Evolutionary conservation across 2,797 vertebrate species (phyloP).

Genomic region (Glyptemys insculpta): DNA sequence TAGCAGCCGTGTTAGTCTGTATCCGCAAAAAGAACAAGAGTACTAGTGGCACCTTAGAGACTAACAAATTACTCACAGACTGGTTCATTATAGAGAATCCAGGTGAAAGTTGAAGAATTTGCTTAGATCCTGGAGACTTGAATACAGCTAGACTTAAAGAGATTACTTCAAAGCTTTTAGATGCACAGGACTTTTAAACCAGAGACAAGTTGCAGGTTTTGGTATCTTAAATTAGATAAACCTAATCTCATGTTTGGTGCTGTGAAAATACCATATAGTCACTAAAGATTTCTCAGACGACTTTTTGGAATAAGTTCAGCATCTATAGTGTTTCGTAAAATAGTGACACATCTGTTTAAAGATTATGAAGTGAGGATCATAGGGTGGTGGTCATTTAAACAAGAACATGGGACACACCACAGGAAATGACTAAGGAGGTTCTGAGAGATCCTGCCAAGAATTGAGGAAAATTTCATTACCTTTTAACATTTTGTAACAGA

Average conservation of each 20-base stretch:
- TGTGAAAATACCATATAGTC: slow-evolving; percentile 54
- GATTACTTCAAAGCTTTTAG: slow-evolving; percentile 63
- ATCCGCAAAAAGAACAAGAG: no score
- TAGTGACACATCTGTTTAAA: not conserved
- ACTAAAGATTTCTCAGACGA: slow-evolving; percentile 33
- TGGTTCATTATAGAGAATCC: slow-evolving; percentile 16
- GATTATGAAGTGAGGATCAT: not conserved
- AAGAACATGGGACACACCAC: not conserved
- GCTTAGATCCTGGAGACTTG: slow-evolving; percentile 30
- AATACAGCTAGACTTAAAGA: slow-evolving; percentile 31
- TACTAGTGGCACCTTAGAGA: no score
- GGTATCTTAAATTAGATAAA: slow-evolving; percentile 34
- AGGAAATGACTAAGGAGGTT: not conserved
- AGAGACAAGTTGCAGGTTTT: slow-evolving; percentile 45
- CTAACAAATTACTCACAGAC: not conserved
- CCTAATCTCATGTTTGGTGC: slow-evolving; percentile 39
- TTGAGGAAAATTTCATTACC: not conserved
- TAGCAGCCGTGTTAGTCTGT: no score
- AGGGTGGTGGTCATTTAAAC: not conserved
- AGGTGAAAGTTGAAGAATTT: slow-evolving; percentile 48
- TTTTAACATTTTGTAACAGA: not conserved
- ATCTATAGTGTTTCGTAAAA: slow-evolving; percentile 36
- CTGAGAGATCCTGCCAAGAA: not conserved
- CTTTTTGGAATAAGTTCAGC: slow-evolving; percentile 48
- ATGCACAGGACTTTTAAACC: slow-evolving; percentile 58